Evolutionary conservation across 2,113 vertebrate species (phyloP).

Genomic region (Rhinoderma darwinii): DNA sequence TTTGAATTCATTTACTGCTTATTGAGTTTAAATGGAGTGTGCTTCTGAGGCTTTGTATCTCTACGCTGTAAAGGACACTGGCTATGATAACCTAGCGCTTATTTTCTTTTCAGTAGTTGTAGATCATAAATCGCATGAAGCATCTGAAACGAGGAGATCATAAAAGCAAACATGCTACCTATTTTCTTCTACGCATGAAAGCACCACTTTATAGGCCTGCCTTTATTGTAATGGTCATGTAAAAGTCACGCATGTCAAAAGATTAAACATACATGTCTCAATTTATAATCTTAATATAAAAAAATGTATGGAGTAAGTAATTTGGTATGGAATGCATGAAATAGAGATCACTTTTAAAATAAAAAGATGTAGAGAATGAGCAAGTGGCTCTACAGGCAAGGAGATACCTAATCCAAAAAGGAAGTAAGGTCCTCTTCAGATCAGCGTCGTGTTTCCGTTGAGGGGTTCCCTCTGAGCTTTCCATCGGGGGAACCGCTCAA

Average conservation of each 20-base stretch:
- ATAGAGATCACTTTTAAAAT: no score
- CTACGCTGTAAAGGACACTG: not conserved
- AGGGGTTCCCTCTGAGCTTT: no score
- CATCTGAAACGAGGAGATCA: not conserved
- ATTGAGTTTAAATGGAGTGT: slow-evolving; percentile 5
- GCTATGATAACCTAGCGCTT: not conserved
- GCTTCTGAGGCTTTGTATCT: not conserved
- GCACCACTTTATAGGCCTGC: not conserved
- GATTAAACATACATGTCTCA: not conserved
- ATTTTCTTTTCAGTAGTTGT: not conserved
- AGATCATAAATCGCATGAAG: not conserved
- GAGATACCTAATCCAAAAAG: no score
- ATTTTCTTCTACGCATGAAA: not conserved
- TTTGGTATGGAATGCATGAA: not conserved
- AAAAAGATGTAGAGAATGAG: not conserved
- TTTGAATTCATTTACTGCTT: slow-evolving; percentile 1
- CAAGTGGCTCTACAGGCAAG: not conserved
- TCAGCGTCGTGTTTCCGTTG: no score
- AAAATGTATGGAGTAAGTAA: not conserved
- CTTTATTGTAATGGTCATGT: not conserved
- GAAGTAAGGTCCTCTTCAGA: no score
- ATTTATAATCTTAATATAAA: not conserved
- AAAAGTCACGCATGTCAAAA: not conserved
- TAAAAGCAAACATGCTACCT: not conserved
- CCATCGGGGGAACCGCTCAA: no score